Conservation (phyloP, 2,888 invertebrate genomes). For the Cyclophora punctaria region DNA sequence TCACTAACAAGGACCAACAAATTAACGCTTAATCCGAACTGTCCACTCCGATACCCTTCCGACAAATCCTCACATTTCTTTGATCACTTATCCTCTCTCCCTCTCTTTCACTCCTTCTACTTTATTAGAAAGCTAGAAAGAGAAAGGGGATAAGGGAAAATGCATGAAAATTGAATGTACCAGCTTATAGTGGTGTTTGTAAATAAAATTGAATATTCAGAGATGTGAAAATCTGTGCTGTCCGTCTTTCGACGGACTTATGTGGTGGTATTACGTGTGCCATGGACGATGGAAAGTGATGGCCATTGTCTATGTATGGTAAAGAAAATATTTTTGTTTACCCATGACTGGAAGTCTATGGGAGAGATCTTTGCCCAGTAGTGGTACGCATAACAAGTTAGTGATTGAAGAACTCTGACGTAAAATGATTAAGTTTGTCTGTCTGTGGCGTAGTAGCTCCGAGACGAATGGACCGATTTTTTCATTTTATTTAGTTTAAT, state of each 20-base stretch:
- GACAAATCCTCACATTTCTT: constrained; percentile 41
- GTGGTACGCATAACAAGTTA: too few relatives aligned
- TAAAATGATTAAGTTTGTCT: too few relatives aligned
- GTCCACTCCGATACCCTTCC: constrained; percentile 41
- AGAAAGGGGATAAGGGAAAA: constrained; percentile 16
- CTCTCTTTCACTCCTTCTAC: constrained; percentile 22
- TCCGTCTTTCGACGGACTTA: constrained; percentile 40
- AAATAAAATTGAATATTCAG: constrained; percentile 72
- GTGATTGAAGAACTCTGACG: too few relatives aligned
- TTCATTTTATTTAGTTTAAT: not conserved
- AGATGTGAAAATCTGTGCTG: constrained; percentile 63
- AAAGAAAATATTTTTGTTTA: not conserved
- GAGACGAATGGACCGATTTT: too few relatives aligned
- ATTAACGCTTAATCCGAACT: constrained; percentile 45
- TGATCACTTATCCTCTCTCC: constrained; percentile 29
- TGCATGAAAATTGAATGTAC: constrained; percentile 55
- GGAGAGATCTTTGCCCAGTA: too few relatives aligned
- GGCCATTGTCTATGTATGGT: too few relatives aligned
- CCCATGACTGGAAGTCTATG: not conserved
- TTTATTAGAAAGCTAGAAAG: constrained; percentile 8
- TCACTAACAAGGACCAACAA: constrained; percentile 19
- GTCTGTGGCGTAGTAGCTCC: too few relatives aligned
- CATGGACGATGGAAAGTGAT: too few relatives aligned
- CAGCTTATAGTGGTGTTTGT: constrained; percentile 53
- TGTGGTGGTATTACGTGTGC: constrained; percentile 17